Percentiles rank a stretch among this genome's conserved stretches.
phyloP scores from a whole-genome alignment of 2,113 vertebrate species.

The Mustelus asterias region DNA sequence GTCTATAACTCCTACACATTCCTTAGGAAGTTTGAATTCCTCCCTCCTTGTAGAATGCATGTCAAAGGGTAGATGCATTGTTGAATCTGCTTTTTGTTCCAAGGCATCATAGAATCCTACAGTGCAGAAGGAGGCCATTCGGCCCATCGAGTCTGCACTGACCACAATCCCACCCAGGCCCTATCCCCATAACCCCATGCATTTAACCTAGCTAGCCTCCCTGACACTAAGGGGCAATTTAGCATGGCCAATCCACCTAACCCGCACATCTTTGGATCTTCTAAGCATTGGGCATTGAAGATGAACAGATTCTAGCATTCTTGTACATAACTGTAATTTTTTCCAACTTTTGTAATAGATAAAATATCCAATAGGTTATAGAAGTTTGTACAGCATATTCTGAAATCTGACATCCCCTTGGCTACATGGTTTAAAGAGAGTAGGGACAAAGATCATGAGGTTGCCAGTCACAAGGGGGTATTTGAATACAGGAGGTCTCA shows the following conservation, averaged over 20 bases:
- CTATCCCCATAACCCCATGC: too few relatives aligned
- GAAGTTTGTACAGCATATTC: neutral
- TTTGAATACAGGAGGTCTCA: too few relatives aligned
- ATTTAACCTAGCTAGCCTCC: too few relatives aligned
- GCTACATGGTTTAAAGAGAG: too few relatives aligned
- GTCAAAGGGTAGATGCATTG: neutral
- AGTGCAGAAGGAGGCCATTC: too few relatives aligned
- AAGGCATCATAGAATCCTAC: too few relatives aligned
- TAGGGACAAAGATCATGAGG: too few relatives aligned
- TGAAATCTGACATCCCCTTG: neutral
- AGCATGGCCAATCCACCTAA: too few relatives aligned
- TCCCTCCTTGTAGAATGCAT: neutral
- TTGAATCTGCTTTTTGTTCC: neutral
- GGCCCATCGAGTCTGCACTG: too few relatives aligned
- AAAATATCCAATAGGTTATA: neutral
- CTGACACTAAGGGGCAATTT: too few relatives aligned
- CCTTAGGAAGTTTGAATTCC: neutral
- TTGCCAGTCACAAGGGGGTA: too few relatives aligned
- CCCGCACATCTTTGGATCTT: neutral
- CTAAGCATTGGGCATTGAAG: neutral
- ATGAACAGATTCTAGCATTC: neutral
- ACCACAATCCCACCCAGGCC: too few relatives aligned
- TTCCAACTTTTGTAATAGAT: neutral
- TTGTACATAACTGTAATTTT: neutral
- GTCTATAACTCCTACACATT: neutral